A percentile compares a stretch with the other conserved stretches of the same genome.
phyloP scores from a whole-genome alignment of 2,888 invertebrate species.

The Xylocampa areola region DNA sequence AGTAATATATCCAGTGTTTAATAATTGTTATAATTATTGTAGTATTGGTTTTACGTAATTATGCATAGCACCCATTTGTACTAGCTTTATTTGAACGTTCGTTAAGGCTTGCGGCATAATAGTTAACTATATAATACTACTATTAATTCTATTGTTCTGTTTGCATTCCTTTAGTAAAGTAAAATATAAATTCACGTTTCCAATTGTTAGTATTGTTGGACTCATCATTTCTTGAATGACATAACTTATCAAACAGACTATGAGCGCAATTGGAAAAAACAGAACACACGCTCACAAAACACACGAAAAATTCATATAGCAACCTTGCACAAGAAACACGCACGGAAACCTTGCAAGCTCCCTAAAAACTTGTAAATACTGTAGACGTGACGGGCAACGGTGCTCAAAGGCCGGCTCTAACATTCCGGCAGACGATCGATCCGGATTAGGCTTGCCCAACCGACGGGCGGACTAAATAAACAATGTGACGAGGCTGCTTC shows the following conservation, averaged over 20 bases:
- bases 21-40: not conserved
- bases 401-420: constrained; percentile 65
- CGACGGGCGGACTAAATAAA: constrained; percentile 86
- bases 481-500: constrained; percentile 85
- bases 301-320: constrained; percentile 53
- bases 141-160: not conserved
- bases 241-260: not conserved
- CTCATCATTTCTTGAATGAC: too few species aligned
- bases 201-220: too few species aligned
- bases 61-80: not conserved
- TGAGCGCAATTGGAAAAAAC: constrained; percentile 2
- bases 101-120: not conserved
- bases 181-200: too few species aligned
- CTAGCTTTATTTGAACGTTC: not conserved
- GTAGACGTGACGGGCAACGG: constrained; percentile 65
- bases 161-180: too few species aligned
- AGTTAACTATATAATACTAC: not conserved
- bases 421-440: constrained; percentile 80
- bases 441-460: constrained; percentile 79
- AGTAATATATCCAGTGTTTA: not conserved
- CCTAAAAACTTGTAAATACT: constrained; percentile 70
- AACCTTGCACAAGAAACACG: constrained; percentile 51
- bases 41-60: constrained; percentile 3
- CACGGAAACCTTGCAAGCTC: constrained; percentile 63
- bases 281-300: constrained; percentile 32